Percentiles rank a stretch among this genome's conserved stretches.
phyloP scores from a whole-genome alignment of 2,888 invertebrate genomes.

The Spicauda simplicius region DNA sequence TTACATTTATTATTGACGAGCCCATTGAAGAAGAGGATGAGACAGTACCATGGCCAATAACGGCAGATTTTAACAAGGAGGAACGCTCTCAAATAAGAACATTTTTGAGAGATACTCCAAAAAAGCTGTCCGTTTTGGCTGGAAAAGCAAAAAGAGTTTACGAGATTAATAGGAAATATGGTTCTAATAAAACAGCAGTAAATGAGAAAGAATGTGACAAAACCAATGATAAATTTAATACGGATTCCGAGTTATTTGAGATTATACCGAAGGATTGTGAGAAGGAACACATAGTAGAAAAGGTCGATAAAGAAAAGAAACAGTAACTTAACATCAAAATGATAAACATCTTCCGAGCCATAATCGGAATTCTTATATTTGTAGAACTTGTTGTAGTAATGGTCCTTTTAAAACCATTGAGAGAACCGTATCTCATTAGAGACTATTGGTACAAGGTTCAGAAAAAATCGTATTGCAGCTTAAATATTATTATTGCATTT shows the following conservation, averaged over 20 bases:
- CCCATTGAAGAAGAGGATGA: slow-evolving; percentile 42
- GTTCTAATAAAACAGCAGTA: background rate
- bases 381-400: slow-evolving; percentile 55
- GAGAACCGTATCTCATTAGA: slow-evolving; percentile 59
- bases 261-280: slow-evolving; percentile 9
- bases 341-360: slow-evolving; percentile 58
- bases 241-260: slow-evolving; percentile 10
- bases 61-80: slow-evolving; percentile 50
- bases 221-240: background rate
- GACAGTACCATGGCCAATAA: slow-evolving; percentile 55
- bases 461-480: slow-evolving; percentile 42
- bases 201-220: background rate
- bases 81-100: slow-evolving; percentile 51
- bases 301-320: slow-evolving; percentile 20
- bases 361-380: slow-evolving; percentile 52
- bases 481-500: slow-evolving; percentile 46
- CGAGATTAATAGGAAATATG: background rate
- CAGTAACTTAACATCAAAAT: slow-evolving; percentile 45
- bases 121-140: slow-evolving; percentile 36
- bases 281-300: background rate
- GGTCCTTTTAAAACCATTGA: slow-evolving; percentile 61
- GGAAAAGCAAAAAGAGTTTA: background rate
- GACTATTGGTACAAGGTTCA: slow-evolving; percentile 56
- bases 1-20: slow-evolving; percentile 42
- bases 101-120: slow-evolving; percentile 51